Percentiles rank a stretch among this genome's conserved stretches.
phyloP scores from a whole-genome alignment of 2,113 vertebrate species.

The Phalacrocorax carbo region DNA sequence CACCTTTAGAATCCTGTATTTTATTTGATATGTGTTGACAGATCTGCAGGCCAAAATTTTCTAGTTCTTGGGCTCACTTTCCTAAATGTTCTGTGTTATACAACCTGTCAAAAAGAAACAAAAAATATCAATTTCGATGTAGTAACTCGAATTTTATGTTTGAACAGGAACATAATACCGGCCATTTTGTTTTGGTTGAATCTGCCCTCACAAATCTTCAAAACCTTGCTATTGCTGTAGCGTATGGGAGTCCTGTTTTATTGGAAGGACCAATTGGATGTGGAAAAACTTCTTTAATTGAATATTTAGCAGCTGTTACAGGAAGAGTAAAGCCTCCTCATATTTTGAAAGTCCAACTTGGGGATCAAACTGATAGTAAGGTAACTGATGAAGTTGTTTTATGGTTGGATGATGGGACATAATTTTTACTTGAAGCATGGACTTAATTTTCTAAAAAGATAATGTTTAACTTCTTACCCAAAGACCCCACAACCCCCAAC shows the following conservation, averaged over 20 bases:
- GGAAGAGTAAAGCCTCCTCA: constrained; percentile 85
- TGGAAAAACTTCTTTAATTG: constrained; percentile 92
- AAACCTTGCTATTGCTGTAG: constrained; percentile 88
- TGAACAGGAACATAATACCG: constrained; percentile 45
- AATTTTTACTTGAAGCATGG: not conserved
- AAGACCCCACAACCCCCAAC: fast-evolving
- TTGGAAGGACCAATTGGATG: constrained; percentile 97
- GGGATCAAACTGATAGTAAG: constrained; percentile 98
- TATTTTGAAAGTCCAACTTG: constrained; percentile 94
- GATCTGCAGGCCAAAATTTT: not conserved
- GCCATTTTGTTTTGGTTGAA: constrained; percentile 85
- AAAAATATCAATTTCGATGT: not conserved
- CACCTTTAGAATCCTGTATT: not conserved
- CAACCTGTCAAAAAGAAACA: not conserved
- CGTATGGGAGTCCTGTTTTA: constrained; percentile 87
- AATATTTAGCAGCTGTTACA: constrained; percentile 86
- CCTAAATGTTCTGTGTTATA: not conserved
- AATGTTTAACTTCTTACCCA: not conserved
- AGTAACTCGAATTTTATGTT: not conserved
- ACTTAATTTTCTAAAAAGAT: not conserved
- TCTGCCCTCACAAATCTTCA: constrained; percentile 88
- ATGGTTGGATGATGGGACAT: not conserved
- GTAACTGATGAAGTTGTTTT: constrained; percentile 67
- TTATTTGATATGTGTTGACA: not conserved
- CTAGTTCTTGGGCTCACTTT: not conserved